Evolutionary conservation across 2,113 vertebrate genomes (phyloP).

Genomic region (Lycaon pictus): DNA sequence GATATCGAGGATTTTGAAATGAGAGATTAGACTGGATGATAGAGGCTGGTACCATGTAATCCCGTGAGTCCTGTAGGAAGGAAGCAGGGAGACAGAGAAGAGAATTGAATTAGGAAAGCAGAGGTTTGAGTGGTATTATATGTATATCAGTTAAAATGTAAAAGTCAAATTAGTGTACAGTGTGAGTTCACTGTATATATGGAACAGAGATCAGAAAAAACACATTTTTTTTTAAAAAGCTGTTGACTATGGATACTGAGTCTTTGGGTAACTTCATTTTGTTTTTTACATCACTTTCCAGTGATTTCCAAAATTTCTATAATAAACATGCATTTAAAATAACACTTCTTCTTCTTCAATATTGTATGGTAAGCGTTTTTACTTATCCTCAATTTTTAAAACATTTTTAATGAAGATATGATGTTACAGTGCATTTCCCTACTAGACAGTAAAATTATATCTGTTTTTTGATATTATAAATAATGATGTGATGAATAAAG

Average conservation of each 20-base stretch:
- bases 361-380: not conserved
- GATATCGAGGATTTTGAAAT: not conserved
- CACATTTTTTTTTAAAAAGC: not conserved
- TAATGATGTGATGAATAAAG: not conserved
- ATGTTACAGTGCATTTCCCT: not conserved
- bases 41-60: too few relatives aligned
- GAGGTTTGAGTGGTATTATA: not conserved
- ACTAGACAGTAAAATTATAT: not conserved
- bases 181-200: not conserved
- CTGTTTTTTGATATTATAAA: not conserved
- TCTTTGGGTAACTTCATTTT: not conserved
- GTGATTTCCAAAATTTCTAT: constrained; percentile 3
- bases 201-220: not conserved
- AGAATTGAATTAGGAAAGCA: not conserved
- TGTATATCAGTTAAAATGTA: not conserved
- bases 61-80: too few relatives aligned
- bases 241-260: not conserved
- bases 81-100: not conserved
- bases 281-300: not conserved
- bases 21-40: not conserved
- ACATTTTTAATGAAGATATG: not conserved
- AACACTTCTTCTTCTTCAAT: not conserved
- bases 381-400: not conserved
- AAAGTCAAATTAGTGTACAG: not conserved
- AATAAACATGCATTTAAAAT: not conserved